Conservation (phyloP, 2,797 vertebrate genomes). For the Corythornis leucogaster region DNA sequence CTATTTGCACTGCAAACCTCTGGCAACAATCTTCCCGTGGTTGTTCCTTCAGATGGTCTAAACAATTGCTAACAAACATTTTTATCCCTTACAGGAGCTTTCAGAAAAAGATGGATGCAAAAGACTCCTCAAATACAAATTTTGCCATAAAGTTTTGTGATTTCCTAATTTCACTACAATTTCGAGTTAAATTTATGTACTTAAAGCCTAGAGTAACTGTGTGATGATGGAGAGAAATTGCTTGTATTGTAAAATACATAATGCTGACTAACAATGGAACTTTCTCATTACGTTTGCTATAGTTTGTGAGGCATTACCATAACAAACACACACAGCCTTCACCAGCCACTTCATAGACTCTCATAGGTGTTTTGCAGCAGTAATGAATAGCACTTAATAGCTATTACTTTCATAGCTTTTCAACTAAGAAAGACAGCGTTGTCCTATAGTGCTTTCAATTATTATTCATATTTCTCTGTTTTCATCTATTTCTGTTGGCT, state of each 20-base stretch:
- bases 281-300: constrained; percentile 3
- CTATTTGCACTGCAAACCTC: background rate
- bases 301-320: background rate
- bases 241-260: background rate
- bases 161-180: background rate
- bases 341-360: background rate
- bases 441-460: background rate
- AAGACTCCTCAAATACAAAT: background rate
- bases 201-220: background rate
- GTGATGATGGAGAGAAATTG: background rate
- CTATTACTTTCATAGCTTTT: background rate
- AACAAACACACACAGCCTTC: background rate
- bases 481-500: background rate
- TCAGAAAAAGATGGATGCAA: background rate
- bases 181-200: background rate
- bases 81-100: background rate
- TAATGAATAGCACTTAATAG: background rate
- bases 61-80: background rate
- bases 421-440: background rate
- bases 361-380: background rate
- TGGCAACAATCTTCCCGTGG: background rate
- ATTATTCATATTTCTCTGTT: background rate
- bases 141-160: background rate
- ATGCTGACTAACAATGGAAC: background rate
- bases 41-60: background rate